phyloP scores from a whole-genome alignment of 35 echinoderm and acorn worm species.

The Heliocidaris tuberculata region DNA sequence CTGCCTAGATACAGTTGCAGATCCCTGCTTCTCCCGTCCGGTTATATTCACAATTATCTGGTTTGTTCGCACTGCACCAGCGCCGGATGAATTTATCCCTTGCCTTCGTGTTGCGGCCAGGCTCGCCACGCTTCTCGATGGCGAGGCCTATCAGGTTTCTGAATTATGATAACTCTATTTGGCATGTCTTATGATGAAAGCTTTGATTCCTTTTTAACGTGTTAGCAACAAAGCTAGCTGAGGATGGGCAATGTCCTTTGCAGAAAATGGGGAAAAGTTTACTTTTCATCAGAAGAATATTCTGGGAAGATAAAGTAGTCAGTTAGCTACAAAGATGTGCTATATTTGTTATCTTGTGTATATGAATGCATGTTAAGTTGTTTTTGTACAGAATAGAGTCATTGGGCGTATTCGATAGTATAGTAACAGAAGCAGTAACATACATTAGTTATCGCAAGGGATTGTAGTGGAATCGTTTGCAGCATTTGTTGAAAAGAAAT shows the following conservation, averaged over 20 bases:
- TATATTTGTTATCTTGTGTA: neutral
- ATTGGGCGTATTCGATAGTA: neutral
- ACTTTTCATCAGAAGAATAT: neutral
- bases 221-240: neutral
- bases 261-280: neutral
- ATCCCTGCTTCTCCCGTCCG: neutral
- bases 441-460: too few relatives aligned
- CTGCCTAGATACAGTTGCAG: conserved; percentile 8
- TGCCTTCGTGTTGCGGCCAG: neutral
- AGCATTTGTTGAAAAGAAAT: too few relatives aligned
- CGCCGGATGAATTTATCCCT: neutral
- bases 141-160: neutral
- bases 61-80: neutral
- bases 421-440: neutral
- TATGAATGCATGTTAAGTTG: neutral
- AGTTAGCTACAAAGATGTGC: neutral
- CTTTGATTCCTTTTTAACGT: neutral
- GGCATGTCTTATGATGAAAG: neutral
- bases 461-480: too few relatives aligned
- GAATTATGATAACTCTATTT: conserved; percentile 14
- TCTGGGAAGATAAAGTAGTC: neutral
- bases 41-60: conserved; percentile 3
- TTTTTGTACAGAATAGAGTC: neutral
- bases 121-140: neutral
- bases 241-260: neutral